phyloP scores from a whole-genome alignment of 2,113 vertebrate species.

The Uropsilus gracilis region DNA sequence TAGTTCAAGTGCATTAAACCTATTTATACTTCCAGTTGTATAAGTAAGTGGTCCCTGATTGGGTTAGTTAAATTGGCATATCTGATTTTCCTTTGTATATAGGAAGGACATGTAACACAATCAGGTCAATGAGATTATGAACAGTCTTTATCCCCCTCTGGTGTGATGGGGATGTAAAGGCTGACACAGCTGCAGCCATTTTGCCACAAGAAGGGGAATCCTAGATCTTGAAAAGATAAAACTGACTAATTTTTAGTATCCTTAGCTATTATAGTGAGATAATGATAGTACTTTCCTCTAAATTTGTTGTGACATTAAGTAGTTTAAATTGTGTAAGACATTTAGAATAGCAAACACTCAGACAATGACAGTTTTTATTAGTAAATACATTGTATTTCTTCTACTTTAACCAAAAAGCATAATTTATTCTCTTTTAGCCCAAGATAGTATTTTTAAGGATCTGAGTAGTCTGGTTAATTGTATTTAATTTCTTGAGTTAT shows the following conservation, averaged over 20 bases:
- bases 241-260: not conserved
- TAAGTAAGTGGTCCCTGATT: not conserved
- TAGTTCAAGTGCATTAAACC: not conserved
- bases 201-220: not conserved
- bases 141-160: not conserved
- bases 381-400: not conserved
- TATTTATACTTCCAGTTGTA: not conserved
- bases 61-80: not conserved
- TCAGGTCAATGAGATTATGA: not conserved
- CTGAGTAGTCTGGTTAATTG: not conserved
- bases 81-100: not conserved
- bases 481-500: slow-evolving; percentile 30
- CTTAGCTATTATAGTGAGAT: not conserved
- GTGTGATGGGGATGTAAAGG: not conserved
- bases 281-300: not conserved
- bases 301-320: not conserved
- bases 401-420: not conserved
- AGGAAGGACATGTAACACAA: not conserved
- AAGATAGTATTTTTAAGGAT: not conserved
- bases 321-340: not conserved
- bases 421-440: rapidly evolving
- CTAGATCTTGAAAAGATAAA: not conserved
- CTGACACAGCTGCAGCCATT: not conserved
- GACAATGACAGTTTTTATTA: not conserved
- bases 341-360: not conserved